phyloP scores from a whole-genome alignment of 2,888 invertebrate genomes.

The Pseudococcus longispinus region DNA sequence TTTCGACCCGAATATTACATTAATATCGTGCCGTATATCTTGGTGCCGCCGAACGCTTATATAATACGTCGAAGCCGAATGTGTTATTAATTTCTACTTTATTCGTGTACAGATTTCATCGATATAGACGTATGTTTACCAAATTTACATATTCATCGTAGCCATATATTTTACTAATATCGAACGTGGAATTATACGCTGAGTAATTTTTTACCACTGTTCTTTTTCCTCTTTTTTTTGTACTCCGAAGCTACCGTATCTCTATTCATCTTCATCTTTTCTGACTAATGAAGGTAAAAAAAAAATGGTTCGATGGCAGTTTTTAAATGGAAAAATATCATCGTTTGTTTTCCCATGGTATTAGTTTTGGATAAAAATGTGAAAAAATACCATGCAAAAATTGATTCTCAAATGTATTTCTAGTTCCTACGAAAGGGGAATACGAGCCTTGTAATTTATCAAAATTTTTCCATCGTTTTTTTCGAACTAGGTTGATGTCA shows the following conservation, averaged over 20 bases:
- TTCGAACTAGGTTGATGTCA: no score
- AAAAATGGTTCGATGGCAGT: not conserved
- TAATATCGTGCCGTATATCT: slow-evolving; percentile 48
- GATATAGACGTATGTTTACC: not conserved
- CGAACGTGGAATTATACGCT: not conserved
- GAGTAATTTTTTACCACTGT: not conserved
- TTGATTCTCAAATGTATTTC: not conserved
- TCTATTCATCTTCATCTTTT: not conserved
- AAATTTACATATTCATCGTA: slow-evolving; percentile 32
- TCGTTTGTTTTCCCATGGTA: not conserved
- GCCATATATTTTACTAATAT: not conserved
- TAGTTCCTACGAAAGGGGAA: not conserved
- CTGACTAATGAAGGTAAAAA: not conserved
- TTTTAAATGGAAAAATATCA: not conserved
- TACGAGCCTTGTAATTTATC: not conserved
- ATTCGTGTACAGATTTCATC: slow-evolving; percentile 35
- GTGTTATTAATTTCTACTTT: slow-evolving; percentile 53
- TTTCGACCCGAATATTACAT: slow-evolving; percentile 48
- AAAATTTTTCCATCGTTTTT: not conserved
- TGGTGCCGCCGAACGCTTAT: slow-evolving; percentile 12
- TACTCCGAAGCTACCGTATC: not conserved
- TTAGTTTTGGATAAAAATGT: not conserved
- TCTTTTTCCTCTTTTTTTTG: not conserved
- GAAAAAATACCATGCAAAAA: not conserved
- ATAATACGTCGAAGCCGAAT: slow-evolving; percentile 35